A percentile compares a stretch with the other conserved stretches of the same genome.
phyloP scores from a whole-genome alignment of 2,113 vertebrate genomes.

The Phalacrocorax brasilianus region DNA sequence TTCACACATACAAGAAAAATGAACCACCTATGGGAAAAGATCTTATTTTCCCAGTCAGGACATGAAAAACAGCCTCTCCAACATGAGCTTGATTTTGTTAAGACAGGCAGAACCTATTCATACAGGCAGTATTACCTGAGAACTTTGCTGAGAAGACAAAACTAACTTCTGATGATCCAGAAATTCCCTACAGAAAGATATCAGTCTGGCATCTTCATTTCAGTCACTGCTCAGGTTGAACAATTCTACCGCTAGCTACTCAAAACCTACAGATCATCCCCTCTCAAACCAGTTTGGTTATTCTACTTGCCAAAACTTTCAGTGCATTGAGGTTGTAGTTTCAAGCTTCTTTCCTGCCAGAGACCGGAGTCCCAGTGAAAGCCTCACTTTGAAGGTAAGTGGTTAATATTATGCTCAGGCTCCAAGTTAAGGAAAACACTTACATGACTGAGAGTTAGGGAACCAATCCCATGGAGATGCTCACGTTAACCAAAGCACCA shows the following conservation, averaged over 20 bases:
- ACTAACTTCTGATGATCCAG: neutral
- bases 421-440: neutral
- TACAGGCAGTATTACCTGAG: neutral
- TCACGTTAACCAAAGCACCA: neutral
- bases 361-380: neutral
- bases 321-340: neutral
- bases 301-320: neutral
- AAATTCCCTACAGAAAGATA: neutral
- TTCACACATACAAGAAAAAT: neutral
- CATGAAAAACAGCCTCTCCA: neutral
- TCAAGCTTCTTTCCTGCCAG: neutral
- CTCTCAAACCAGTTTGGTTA: neutral
- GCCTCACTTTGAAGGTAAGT: neutral
- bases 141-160: neutral
- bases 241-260: neutral
- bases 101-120: neutral
- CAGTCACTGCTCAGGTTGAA: neutral
- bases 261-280: neutral
- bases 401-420: neutral
- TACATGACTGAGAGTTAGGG: neutral
- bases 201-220: neutral
- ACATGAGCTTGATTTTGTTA: neutral
- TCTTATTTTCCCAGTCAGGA: neutral
- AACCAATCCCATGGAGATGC: neutral
- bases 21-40: neutral